Evolutionary conservation across 2,797 vertebrate species (phyloP), one percentile per base, ranked within the genome.

Genomic region (Mergus octosetaceus): DNA sequence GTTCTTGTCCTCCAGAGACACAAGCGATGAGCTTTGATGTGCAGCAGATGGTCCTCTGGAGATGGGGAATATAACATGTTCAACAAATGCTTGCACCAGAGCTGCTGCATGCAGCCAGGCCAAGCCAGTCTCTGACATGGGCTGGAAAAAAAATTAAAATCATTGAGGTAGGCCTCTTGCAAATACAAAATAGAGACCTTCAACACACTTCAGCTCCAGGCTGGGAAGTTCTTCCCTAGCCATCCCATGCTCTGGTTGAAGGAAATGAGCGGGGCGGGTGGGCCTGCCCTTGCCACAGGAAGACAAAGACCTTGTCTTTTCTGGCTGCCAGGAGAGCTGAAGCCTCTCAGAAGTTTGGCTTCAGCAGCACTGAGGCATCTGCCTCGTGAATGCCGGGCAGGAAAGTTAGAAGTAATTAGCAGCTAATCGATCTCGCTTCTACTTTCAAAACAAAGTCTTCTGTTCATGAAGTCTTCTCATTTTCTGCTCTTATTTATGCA

Each of bases 401-500:
- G 49, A 83, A 96, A 91, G 43, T 91, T 36, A 81, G 81, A 94
- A 93, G 82, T 57, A 93, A 84, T 95, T 69, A 96, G 92, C 18
- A 97, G 69, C 51, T 78, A 82, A 91, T 61, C 41, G 66, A 91
- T 69, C 64, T 84, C 1, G 11, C 57, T 66, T 92, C 88, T 64
- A 77, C 49, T 93, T 97, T 73, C 64, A 91, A 93, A 85, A 93
- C 79, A 90, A 91, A 91, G 93, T 97, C 87, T 95, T 97, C 95
- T 94, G 94, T 95, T 94, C 94, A 95, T 95, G 94, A 89, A 94
- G 92, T 66, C 94, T 88, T 78, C 80, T 95, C 73, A 74, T 94
- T 96, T 90, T 93, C 90, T 91, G 90, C 89, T 79, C 43, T 87
- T 80, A 85, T 94, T 97, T 84, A 90, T 92, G 87, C 92, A 87